A percentile compares a stretch with the other conserved stretches of the same genome.
These are phyloP conservation scores for Mythimna impura DNA, from an alignment of 2,888 invertebrate genomes.

Conservation along the genomic window DNA sequence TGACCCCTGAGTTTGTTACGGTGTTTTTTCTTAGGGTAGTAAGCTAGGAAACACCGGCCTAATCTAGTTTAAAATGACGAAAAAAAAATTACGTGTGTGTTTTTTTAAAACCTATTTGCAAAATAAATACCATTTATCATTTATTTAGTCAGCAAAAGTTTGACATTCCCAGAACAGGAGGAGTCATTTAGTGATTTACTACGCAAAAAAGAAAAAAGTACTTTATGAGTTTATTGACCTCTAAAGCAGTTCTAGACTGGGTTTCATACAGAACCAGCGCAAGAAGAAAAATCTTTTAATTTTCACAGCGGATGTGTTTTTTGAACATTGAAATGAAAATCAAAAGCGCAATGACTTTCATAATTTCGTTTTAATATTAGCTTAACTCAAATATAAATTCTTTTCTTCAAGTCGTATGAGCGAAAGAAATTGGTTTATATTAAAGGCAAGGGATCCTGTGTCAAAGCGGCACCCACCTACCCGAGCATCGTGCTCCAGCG, in stretches of 20 bases:
- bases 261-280: not conserved
- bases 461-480: conserved; percentile 55
- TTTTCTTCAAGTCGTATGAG: conserved; percentile 32
- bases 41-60: too few relatives aligned
- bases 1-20: too few relatives aligned
- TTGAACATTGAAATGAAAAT: not conserved
- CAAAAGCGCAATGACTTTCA: conserved; percentile 14
- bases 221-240: conserved; percentile 14
- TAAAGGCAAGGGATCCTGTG: conserved; percentile 53
- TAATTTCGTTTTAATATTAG: conserved; percentile 33
- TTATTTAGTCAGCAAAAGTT: too few relatives aligned
- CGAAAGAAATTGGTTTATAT: conserved; percentile 52
- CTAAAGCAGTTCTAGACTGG: not conserved
- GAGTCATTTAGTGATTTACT: too few relatives aligned
- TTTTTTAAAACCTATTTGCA: too few relatives aligned
- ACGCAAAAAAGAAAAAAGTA: not conserved
- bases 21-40: too few relatives aligned
- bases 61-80: too few relatives aligned
- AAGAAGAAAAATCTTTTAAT: not conserved
- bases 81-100: too few relatives aligned
- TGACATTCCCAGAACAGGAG: too few relatives aligned
- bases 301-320: not conserved
- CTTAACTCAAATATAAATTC: conserved; percentile 42
- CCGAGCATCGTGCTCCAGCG: conserved; percentile 26
- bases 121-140: too few relatives aligned